A percentile compares a stretch with the other conserved stretches of the same genome.
Conservation (phyloP, 1,140 invertebrate genomes). For the Oppia nitens region DNA sequence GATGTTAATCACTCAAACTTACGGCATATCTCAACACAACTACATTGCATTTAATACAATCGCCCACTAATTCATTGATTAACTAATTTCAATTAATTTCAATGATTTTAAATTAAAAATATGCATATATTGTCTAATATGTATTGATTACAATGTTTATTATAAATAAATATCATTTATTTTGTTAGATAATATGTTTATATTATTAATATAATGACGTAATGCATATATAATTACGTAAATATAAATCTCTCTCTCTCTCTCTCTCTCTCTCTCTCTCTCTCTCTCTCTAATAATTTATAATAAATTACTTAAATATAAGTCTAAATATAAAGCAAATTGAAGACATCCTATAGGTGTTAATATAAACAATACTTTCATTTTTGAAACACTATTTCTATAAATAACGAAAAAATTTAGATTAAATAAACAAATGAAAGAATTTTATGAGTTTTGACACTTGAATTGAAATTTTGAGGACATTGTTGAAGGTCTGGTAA, state of each 20-base stretch:
- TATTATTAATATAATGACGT: background rate
- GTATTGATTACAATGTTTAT: no score
- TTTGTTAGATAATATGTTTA: no score
- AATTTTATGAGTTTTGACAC: no score
- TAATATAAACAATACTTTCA: no score
- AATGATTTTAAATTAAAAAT: background rate
- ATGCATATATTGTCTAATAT: no score
- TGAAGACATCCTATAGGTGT: background rate
- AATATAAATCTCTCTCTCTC: background rate
- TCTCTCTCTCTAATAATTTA: background rate
- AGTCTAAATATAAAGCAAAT: background rate
- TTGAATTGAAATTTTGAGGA: no score
- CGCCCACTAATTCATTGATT: background rate
- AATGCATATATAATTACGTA: background rate
- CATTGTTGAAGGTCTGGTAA: no score
- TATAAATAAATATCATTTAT: no score
- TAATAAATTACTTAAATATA: background rate
- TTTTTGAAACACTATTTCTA: no score
- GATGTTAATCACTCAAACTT: no score
- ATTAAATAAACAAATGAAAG: no score
- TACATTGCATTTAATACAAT: background rate
- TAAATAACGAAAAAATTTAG: no score
- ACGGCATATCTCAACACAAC: background rate
- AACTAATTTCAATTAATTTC: background rate
- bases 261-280: slow-evolving; percentile 5